These are phyloP conservation scores for Folsomia candida DNA, from an alignment of 2,888 invertebrate genomes.

Conservation along the genomic window DNA sequence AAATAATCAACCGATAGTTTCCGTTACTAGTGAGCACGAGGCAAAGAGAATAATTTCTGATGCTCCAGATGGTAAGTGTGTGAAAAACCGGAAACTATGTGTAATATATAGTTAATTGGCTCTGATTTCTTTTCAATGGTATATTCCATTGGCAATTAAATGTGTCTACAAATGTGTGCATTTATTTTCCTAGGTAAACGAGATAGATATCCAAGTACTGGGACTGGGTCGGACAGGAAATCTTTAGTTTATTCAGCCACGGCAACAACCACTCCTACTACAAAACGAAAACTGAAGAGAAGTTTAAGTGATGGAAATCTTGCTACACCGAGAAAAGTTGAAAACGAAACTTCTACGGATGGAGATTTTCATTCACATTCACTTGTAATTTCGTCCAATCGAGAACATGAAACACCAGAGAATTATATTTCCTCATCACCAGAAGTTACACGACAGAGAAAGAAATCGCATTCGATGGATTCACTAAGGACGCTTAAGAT, in stretches of 20 bases:
- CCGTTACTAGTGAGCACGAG: slow-evolving; percentile 33
- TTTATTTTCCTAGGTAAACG: too few species aligned
- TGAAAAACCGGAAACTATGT: too few species aligned
- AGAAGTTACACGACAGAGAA: slow-evolving; percentile 31
- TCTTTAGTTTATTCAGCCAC: slow-evolving; percentile 40
- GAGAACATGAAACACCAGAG: slow-evolving; percentile 15
- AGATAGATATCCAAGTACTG: slow-evolving; percentile 48
- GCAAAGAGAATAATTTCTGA: slow-evolving; percentile 28
- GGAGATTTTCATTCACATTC: slow-evolving; percentile 9
- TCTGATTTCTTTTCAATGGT: too few species aligned
- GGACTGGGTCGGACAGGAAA: slow-evolving; percentile 47
- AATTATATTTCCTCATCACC: slow-evolving; percentile 18
- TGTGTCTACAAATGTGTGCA: too few species aligned
- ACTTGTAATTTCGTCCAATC: not conserved
- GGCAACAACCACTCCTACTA: slow-evolving; percentile 28
- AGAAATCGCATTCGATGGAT: slow-evolving; percentile 40
- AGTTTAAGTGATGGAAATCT: slow-evolving; percentile 51
- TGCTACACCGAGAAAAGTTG: slow-evolving; percentile 12
- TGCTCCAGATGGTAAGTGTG: slow-evolving; percentile 23
- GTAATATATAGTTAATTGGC: too few species aligned
- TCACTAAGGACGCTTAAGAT: slow-evolving; percentile 33
- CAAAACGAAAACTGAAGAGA: slow-evolving; percentile 41
- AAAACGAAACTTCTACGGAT: not conserved
- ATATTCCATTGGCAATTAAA: too few species aligned
- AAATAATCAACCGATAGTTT: slow-evolving; percentile 18